Conservation (phyloP, 2,888 invertebrate genomes). For the Melanargia galathea region DNA sequence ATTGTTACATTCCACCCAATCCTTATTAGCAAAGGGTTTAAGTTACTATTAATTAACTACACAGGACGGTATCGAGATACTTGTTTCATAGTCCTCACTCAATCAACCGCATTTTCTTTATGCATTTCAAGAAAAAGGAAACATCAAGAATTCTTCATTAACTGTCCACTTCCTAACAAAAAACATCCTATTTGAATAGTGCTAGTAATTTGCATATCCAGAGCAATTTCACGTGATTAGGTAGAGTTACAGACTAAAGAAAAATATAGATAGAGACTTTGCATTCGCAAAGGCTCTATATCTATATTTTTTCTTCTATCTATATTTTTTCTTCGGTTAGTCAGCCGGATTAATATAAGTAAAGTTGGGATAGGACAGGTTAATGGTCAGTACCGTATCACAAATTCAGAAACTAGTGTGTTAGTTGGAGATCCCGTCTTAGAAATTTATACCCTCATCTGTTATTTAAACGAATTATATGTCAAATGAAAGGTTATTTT, state of each 20-base stretch:
- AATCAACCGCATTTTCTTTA: constrained; percentile 21
- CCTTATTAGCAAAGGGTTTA: constrained; percentile 6
- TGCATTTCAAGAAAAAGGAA: constrained; percentile 23
- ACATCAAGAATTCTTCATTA: constrained; percentile 23
- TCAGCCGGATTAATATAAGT: too few species aligned
- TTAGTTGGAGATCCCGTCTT: too few species aligned
- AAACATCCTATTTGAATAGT: constrained; percentile 40
- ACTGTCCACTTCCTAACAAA: constrained; percentile 33
- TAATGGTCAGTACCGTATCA: too few species aligned
- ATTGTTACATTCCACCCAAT: constrained; percentile 13
- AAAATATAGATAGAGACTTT: not conserved
- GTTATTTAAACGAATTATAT: too few species aligned
- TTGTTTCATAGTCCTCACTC: constrained; percentile 3
- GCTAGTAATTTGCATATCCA: constrained; percentile 36
- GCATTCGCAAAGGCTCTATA: too few species aligned
- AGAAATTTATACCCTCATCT: too few species aligned
- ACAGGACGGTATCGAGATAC: constrained; percentile 16
- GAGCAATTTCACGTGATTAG: constrained; percentile 35
- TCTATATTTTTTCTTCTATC: too few species aligned
- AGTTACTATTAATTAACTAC: constrained; percentile 8
- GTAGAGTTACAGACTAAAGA: not conserved
- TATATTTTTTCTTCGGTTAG: too few species aligned
- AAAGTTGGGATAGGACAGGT: too few species aligned
- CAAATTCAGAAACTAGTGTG: too few species aligned
- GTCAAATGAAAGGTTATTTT: too few species aligned